Conservation (phyloP, 2,113 vertebrate genomes). For the Pseudopipra pipra region DNA sequence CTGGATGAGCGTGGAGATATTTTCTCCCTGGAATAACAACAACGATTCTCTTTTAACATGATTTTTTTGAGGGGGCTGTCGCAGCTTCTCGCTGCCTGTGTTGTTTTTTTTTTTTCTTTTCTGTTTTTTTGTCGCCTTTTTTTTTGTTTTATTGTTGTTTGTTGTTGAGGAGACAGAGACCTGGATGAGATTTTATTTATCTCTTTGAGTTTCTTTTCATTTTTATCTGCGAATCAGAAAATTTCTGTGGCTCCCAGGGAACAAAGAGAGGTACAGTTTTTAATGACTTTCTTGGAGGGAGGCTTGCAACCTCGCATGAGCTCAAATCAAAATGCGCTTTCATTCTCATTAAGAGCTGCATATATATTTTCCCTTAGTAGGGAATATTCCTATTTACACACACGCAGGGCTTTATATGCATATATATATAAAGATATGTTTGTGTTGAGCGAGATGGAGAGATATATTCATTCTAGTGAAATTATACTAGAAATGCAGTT, state of each 20-base stretch:
- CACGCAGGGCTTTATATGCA: neutral
- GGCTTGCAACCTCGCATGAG: neutral
- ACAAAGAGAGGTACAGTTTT: slow-evolving; percentile 39
- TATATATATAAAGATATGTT: slow-evolving; percentile 16
- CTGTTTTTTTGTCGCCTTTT: neutral
- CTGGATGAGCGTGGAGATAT: neutral
- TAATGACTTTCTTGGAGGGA: neutral
- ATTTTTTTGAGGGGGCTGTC: neutral
- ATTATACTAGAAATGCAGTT: slow-evolving; percentile 25
- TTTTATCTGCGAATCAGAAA: neutral
- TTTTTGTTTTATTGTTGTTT: neutral
- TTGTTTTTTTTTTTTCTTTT: no score
- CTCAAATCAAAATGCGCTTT: slow-evolving; percentile 23
- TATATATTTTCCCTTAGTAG: neutral
- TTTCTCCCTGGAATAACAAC: neutral
- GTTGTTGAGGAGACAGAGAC: neutral
- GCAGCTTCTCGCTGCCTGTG: neutral
- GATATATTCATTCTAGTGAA: slow-evolving; percentile 37
- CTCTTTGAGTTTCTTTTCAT: neutral
- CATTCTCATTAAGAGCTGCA: neutral
- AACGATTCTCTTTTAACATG: neutral
- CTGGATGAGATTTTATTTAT: neutral
- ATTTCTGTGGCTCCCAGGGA: slow-evolving; percentile 14
- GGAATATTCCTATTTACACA: slow-evolving; percentile 49
- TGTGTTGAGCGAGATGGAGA: slow-evolving; percentile 39